Base-by-base conservation (phyloP, 2,888 invertebrate species). In the Emesis russula region DNA sequence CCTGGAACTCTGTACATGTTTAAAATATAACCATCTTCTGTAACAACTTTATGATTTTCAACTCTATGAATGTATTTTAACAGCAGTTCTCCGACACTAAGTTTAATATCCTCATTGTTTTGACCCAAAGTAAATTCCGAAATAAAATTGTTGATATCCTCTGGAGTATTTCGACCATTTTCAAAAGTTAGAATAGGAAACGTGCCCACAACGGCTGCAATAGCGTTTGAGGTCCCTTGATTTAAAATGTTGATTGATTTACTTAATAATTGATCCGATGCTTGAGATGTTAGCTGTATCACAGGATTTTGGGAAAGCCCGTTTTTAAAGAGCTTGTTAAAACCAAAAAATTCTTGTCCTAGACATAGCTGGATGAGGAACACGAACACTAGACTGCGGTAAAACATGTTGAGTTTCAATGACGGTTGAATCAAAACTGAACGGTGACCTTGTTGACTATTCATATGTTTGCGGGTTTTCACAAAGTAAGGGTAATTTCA, bases 11-110 rank as follows among this genome's bases (percentile, higher is more conserved):
- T 97, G 96, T 98, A 97, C 86, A 98, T 83, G 6, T 97, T 98
- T n/a, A 98, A 97, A 68, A 94, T 88, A 96, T 98, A 98, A 74
- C 98, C 98, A 77, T 98, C 98, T 78, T 97, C 97, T 18, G 98
- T 98, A 86, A 95, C 96, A 77, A 98, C 95, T 9, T 92, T 96
- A 96, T 98, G 97, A 88, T 97, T 97, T 85, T 98, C 98, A 0
- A 97, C 97, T 6, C 95, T 91, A 94, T 98, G 98, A 9, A 97
- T 90, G 93, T 98, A 88, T 89, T 97, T 97, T 94, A 96, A 96
- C 74, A 97, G 96, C n/a, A 80, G 48, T 1, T 53, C 80, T 13
- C 36, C 71, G 1, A 44, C n/a, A 15, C 70, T 71, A 13, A 80
- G 53, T 36, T 33, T 73, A 31, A 38, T 71, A 5, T 80, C 80